A percentile compares a stretch with the other conserved stretches of the same genome.
Conservation (phyloP, 2,113 vertebrate species). For the Pseudorasbora parva region DNA sequence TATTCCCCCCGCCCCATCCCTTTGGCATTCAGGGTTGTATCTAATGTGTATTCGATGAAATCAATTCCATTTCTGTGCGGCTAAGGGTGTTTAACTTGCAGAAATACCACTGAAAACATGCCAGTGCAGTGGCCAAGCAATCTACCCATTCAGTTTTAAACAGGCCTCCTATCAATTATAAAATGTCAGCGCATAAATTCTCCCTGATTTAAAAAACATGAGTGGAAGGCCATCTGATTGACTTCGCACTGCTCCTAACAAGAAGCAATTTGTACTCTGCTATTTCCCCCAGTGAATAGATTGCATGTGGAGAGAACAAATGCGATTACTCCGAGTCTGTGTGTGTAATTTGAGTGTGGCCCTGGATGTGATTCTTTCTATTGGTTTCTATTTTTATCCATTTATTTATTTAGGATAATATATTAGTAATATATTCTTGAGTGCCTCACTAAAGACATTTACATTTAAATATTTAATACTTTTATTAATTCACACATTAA, state of each 20-base stretch:
- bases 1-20: constrained; percentile 38
- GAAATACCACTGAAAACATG: constrained; percentile 22
- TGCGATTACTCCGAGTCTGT: constrained; percentile 33
- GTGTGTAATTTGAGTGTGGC: constrained; percentile 7
- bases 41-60: constrained; percentile 36
- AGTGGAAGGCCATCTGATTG: constrained; percentile 32
- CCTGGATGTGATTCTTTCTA: constrained; percentile 4
- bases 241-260: constrained; percentile 37
- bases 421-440: neutral
- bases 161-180: constrained; percentile 27
- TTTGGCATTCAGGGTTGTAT: constrained; percentile 44
- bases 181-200: constrained; percentile 43
- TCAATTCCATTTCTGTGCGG: neutral
- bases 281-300: constrained; percentile 35
- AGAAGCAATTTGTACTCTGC: constrained; percentile 38
- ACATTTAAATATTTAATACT: neutral
- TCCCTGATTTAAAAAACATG: constrained; percentile 40
- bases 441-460: neutral
- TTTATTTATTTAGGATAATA: neutral
- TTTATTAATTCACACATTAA: neutral
- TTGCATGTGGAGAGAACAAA: constrained; percentile 36
- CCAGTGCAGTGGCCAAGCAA: neutral
- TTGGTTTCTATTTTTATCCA: neutral
- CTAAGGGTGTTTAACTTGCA: neutral
- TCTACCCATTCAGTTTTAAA: constrained; percentile 19